Conservation (phyloP, 1,140 invertebrate species). For the Probaryconus sp. region DNA sequence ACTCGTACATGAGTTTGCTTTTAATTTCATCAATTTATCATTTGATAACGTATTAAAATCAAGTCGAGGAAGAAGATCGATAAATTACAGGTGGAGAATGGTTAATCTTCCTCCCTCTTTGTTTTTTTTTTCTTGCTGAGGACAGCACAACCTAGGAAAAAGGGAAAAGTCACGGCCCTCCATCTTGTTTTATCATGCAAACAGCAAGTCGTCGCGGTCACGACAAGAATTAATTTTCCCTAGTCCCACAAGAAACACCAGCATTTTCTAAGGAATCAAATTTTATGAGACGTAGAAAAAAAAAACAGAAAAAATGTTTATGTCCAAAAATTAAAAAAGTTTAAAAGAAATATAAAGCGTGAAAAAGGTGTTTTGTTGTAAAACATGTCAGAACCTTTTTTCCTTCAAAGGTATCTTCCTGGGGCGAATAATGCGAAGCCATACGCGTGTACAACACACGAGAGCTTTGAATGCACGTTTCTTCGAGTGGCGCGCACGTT, state of each 20-base stretch:
- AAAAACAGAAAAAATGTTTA: no score
- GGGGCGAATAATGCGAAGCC: slow-evolving; percentile 27
- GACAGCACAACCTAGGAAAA: neutral
- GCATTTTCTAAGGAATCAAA: slow-evolving; percentile 15
- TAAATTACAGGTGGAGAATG: slow-evolving; percentile 16
- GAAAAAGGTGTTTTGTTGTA: no score
- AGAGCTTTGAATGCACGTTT: slow-evolving; percentile 10
- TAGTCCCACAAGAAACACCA: slow-evolving; percentile 12
- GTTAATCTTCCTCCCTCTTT: slow-evolving; percentile 21
- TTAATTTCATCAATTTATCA: slow-evolving; percentile 35
- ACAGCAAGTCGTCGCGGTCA: slow-evolving; percentile 15
- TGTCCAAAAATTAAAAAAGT: no score
- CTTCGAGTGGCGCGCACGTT: slow-evolving; percentile 12
- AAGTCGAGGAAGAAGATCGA: neutral
- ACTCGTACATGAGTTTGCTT: neutral
- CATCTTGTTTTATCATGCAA: slow-evolving; percentile 20
- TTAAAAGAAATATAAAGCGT: no score
- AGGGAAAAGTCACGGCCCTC: slow-evolving; percentile 2
- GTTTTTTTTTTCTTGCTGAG: slow-evolving; percentile 1
- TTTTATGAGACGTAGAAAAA: no score
- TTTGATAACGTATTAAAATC: neutral
- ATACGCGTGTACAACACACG: slow-evolving; percentile 27
- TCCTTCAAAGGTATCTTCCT: slow-evolving; percentile 29
- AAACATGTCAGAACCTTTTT: slow-evolving; percentile 25
- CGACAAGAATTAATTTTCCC: slow-evolving; percentile 27